Evolutionary conservation across 1,140 invertebrate genomes (phyloP), one percentile per base, ranked within the genome.

Genomic region (Drosophila pandora): DNA sequence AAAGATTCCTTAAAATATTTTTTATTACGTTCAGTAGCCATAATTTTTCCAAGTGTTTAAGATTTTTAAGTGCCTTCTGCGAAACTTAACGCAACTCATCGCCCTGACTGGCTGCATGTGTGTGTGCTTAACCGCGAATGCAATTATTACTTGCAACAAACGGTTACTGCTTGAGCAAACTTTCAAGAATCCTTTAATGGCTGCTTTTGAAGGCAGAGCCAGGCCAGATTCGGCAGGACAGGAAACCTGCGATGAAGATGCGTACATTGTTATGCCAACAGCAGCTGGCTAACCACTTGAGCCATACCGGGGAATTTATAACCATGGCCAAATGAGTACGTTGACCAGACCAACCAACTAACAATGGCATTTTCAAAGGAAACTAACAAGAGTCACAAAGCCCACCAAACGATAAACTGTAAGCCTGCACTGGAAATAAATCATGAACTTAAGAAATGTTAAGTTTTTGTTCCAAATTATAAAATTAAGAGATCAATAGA

Each of bases 121-220:
- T 55, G 39, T 72, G 32, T 76, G 64, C 67, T 56, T 67, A 73
- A 76, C 72, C 80, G 59, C 63, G 32, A 76, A 68, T 72, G 69
- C 58, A 87, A 82, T 85, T 78, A 87, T 82, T 81, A 87, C 82
- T 87, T 71, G 69, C 74, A 79, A 73, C 55, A 76, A 84, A 85
- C 71, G 63, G 72, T 58, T 28, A 28, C 76, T 71, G 64, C 65
- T 70, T 53, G 23, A 28, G 32, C 43, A 49, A 69, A 68, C 64
- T 60, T 74, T 60, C 63, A 23, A 54, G 48, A 47, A 49, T 63
- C 58, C 60, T 55, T 67, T 54, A 22, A 56, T 48, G 50, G 49
- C 50, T 52, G 60, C 60, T 23, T 28, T 64, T 64, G 59, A 56
- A 13, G 21, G 25, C 25, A 28, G 25, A 28, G 65, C 37, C 12